These are phyloP conservation scores for Saxidomus purpurata DNA, from an alignment of 1,140 invertebrate species.

Conservation along the genomic window DNA sequence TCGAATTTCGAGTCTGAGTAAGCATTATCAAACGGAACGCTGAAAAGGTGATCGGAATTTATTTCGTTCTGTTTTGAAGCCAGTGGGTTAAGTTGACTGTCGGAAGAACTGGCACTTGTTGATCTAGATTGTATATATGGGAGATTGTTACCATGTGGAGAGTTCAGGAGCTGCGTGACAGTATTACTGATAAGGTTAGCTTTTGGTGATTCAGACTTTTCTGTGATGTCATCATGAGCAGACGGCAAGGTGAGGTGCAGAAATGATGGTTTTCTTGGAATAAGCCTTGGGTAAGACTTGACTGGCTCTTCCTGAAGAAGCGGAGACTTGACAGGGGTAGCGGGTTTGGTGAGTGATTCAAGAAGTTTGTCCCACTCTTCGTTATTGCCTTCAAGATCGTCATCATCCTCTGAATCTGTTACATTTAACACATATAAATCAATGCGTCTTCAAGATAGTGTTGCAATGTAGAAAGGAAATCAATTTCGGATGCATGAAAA, in stretches of 20 bases:
- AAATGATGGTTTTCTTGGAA: not conserved
- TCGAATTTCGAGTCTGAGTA: not conserved
- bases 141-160: not conserved
- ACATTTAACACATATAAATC: not conserved
- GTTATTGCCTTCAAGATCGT: slow-evolving; percentile 49
- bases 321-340: no score
- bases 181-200: not conserved
- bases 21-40: no score
- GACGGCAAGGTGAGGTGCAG: slow-evolving; percentile 30
- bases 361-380: slow-evolving; percentile 43
- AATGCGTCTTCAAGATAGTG: not conserved
- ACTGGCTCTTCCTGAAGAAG: not conserved
- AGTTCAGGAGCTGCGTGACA: not conserved
- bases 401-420: slow-evolving; percentile 24
- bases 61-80: not conserved
- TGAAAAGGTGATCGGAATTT: no score
- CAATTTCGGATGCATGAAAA: not conserved
- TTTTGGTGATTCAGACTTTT: not conserved
- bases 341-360: not conserved
- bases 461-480: not conserved
- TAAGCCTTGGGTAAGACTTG: not conserved
- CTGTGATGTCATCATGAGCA: not conserved
- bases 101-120: not conserved
- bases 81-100: not conserved
- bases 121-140: not conserved